These are phyloP conservation scores for Microtus montanus DNA, from an alignment of 2,113 vertebrate genomes.

Conservation along the genomic window DNA sequence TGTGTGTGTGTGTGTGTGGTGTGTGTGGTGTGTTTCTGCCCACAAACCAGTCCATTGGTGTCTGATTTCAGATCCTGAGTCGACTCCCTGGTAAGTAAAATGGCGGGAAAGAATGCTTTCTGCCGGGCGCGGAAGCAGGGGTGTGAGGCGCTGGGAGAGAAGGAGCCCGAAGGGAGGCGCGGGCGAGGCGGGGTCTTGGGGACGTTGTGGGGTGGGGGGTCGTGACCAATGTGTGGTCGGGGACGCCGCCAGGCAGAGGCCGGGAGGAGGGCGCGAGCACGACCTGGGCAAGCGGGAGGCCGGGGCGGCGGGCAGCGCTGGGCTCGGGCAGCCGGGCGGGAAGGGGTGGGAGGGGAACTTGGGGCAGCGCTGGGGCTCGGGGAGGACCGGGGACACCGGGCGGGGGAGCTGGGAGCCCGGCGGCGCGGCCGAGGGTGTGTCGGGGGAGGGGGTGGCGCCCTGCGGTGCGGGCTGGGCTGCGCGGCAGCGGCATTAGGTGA, in stretches of 20 bases:
- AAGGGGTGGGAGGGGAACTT: not conserved
- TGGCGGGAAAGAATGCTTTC: slow-evolving; percentile 77
- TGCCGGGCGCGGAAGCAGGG: slow-evolving; percentile 46
- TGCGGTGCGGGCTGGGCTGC: slow-evolving; percentile 28
- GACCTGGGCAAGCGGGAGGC: not conserved
- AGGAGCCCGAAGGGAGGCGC: not conserved
- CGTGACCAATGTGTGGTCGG: not conserved
- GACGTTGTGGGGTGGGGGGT: not conserved
- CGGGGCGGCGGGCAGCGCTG: not conserved
- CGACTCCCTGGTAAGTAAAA: slow-evolving; percentile 84
- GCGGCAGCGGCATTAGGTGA: slow-evolving; percentile 90
- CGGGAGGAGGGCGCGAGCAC: not conserved
- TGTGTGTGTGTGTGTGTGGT: slow-evolving; percentile 57
- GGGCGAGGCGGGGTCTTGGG: not conserved
- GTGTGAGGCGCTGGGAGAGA: not conserved
- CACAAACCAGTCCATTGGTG: slow-evolving; percentile 82
- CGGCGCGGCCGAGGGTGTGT: not conserved
- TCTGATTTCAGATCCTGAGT: slow-evolving; percentile 88
- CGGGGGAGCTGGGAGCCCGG: not conserved
- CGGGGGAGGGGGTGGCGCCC: not conserved
- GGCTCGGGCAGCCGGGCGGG: not conserved
- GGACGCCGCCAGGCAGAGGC: not conserved
- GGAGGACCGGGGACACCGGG: not conserved
- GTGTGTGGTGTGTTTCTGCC: slow-evolving; percentile 73
- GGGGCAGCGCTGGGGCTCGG: not conserved